Conservation (phyloP, 2,797 vertebrate genomes). For the Phalloptychus januarius region DNA sequence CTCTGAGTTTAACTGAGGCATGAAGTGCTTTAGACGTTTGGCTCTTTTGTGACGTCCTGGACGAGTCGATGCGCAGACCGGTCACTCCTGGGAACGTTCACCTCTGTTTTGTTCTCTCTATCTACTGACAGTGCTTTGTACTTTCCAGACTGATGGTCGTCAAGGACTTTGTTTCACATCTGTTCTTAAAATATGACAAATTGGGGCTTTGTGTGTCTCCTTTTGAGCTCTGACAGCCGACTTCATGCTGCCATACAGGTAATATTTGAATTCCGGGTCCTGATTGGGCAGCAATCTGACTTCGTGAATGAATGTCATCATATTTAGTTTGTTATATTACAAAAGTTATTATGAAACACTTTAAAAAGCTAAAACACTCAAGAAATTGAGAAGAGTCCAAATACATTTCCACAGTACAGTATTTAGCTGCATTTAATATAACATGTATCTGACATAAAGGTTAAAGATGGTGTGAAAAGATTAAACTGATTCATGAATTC, state of each 20-base stretch:
- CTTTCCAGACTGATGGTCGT: background rate
- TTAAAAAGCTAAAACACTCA: background rate
- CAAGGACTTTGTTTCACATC: background rate
- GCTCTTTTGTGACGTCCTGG: background rate
- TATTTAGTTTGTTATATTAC: background rate
- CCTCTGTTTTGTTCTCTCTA: background rate
- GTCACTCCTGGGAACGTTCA: background rate
- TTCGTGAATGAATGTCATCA: background rate
- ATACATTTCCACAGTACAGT: background rate
- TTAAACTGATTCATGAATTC: background rate
- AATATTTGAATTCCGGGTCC: background rate
- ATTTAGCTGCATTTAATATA: background rate
- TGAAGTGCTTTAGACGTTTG: background rate
- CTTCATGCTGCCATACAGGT: background rate
- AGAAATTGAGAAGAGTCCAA: background rate
- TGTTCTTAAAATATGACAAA: background rate
- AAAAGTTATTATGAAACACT: background rate
- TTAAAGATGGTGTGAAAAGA: background rate
- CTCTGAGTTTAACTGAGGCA: background rate
- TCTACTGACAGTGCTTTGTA: background rate
- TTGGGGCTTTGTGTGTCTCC: background rate
- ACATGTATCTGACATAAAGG: background rate
- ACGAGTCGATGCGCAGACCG: background rate
- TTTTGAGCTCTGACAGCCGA: background rate
- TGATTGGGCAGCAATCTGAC: background rate